Evolutionary conservation across 2,113 vertebrate genomes (phyloP).

Genomic region (Chloropsis cyanopogon): DNA sequence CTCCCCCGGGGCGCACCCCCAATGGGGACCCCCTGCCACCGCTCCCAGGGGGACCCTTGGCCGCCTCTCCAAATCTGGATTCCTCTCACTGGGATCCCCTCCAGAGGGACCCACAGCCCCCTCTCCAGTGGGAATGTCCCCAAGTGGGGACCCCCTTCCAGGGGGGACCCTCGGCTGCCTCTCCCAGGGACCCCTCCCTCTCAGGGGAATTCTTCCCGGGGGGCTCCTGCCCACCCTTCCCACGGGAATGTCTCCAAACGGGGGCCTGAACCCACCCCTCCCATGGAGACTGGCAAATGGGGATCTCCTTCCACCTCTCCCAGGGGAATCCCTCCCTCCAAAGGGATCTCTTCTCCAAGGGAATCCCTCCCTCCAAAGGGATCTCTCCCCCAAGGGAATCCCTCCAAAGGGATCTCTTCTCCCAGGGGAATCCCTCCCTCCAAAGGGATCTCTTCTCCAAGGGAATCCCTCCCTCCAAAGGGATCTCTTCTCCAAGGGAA

Average conservation of each 20-base stretch:
- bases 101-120: not conserved
- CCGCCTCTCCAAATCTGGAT: rapidly evolving
- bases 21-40: not conserved
- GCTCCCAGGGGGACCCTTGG: rapidly evolving
- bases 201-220: not conserved
- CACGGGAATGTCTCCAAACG: not conserved
- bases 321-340: rapidly evolving
- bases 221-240: not conserved
- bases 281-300: not conserved
- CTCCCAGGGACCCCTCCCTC: not conserved
- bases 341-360: too few species aligned
- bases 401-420: too few species aligned
- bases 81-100: too few species aligned
- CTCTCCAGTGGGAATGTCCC: not conserved
- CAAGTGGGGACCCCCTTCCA: not conserved
- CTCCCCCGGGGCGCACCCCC: not conserved
- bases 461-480: too few species aligned
- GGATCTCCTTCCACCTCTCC: not conserved
- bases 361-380: too few species aligned
- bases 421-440: too few species aligned
- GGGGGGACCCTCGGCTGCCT: not conserved
- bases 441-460: too few species aligned
- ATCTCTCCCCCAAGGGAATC: too few species aligned
- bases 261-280: too few species aligned
- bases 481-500: too few species aligned